These are phyloP conservation scores for Thalassarche chlororhynchos DNA, from an alignment of 2,113 vertebrate genomes.

Conservation along the genomic window DNA sequence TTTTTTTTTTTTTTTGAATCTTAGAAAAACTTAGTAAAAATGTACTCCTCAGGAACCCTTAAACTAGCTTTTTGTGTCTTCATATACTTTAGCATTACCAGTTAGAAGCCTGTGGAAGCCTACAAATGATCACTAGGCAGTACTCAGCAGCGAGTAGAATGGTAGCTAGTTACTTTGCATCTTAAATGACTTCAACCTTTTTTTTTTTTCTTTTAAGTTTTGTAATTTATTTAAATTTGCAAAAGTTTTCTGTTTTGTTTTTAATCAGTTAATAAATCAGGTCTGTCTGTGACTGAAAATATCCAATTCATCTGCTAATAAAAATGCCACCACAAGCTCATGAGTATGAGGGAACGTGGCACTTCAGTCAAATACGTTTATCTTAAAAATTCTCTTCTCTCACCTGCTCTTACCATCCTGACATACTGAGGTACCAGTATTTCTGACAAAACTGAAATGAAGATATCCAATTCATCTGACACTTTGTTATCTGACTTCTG, in stretches of 20 bases:
- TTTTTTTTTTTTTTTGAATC: not conserved
- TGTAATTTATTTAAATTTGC: not conserved
- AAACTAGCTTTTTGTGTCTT: not conserved
- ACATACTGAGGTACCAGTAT: not conserved
- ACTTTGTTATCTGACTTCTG: not conserved
- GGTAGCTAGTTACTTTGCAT: not conserved
- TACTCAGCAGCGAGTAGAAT: not conserved
- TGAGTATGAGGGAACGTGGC: not conserved
- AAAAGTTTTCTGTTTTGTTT: not conserved
- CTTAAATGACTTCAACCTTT: not conserved
- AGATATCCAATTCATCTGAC: not conserved
- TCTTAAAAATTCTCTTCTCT: not conserved
- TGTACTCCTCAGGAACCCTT: not conserved
- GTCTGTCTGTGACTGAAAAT: not conserved
- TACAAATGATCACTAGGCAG: not conserved
- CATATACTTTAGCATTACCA: not conserved
- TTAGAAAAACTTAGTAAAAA: not conserved
- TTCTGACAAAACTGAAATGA: not conserved
- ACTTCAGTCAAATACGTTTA: not conserved
- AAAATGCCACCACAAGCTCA: not conserved
- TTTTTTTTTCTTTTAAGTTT: not conserved
- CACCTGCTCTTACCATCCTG: rapidly evolving
- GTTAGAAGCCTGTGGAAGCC: not conserved
- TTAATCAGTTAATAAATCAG: not conserved
- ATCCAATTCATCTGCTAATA: not conserved